These are phyloP conservation scores for Xylota segnis DNA, from an alignment of 2,888 invertebrate genomes.

Conservation along the genomic window DNA sequence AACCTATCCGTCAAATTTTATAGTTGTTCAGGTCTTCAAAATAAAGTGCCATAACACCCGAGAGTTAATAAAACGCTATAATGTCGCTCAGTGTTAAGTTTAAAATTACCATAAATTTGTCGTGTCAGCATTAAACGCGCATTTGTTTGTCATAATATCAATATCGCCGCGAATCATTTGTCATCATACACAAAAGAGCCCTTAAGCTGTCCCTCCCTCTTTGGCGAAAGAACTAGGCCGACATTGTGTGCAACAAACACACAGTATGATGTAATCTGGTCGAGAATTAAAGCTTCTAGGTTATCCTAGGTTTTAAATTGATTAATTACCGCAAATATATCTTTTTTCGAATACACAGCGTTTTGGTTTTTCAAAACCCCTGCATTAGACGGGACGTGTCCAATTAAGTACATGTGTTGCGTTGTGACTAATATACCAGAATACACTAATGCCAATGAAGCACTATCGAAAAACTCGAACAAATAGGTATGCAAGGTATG, in stretches of 20 bases:
- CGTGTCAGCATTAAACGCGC: slow-evolving; percentile 10
- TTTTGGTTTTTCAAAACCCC: slow-evolving; percentile 3
- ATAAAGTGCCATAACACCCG: slow-evolving; percentile 31
- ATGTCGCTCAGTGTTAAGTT: slow-evolving; percentile 20
- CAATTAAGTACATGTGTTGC: neutral
- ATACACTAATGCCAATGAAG: neutral
- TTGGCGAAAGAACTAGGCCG: slow-evolving; percentile 12
- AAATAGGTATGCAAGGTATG: slow-evolving; percentile 2
- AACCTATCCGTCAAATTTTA: slow-evolving; percentile 39
- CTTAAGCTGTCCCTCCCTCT: slow-evolving; percentile 28
- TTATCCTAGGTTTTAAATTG: slow-evolving; percentile 30
- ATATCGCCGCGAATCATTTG: slow-evolving; percentile 26
- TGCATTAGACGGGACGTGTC: neutral
- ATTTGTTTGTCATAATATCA: slow-evolving; percentile 7
- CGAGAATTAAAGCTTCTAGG: slow-evolving; percentile 9
- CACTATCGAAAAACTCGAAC: slow-evolving; percentile 4
- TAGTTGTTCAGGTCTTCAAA: slow-evolving; percentile 22
- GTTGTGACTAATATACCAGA: neutral
- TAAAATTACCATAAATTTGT: slow-evolving; percentile 49
- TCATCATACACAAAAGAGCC: slow-evolving; percentile 31
- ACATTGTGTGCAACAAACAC: slow-evolving; percentile 14
- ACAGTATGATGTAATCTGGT: slow-evolving; percentile 18
- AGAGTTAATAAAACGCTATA: slow-evolving; percentile 25
- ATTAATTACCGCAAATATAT: slow-evolving; percentile 37
- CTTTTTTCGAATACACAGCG: neutral